Evolutionary conservation across 2,888 invertebrate genomes (phyloP), one percentile per base, ranked within the genome.

Genomic region (Elysia crispata): DNA sequence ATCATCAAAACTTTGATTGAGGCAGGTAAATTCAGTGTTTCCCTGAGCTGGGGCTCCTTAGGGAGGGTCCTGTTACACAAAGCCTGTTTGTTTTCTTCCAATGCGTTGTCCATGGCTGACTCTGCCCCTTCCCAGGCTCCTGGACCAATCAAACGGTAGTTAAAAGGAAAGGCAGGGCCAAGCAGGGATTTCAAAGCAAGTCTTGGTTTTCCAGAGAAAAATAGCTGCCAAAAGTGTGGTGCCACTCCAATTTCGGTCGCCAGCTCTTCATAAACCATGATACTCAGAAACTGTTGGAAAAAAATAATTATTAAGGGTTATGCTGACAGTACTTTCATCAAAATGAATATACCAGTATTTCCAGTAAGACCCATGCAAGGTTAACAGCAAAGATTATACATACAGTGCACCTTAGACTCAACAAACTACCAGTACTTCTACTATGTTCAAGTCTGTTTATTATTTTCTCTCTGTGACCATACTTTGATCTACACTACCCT

Each of bases 81-180:
- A 25, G 66, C 28, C 30, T 66, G 23, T 25, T 25, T 18, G 25
- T 66, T 66, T 66, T 66, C 66, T 25, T 28, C 30, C 5, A 66
- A 5, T 25, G 28, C 66, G 1, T n/a, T 25, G 28, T 66, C 66
- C 23, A 93, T 91, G 30, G 93, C 92, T 3, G 92, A 83, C 64
- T 92, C 85, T 0, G 93, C 93, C 15, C 92, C 92, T 3, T 81
- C 73, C 93, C 93, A 93, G 20, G 86, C 79, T 66, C 92, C 89
- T 13, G 92, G 91, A 0, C 93, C 93, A 57, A 81, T 82, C 23
- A 92, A 85, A 11, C 92, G 86, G 82, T 90, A 92, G 79, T 92
- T 92, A 83, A 91, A 92, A 3, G 92, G 88, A n/a, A 89, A 87
- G 60, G 84, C 85, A 5, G 91, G 88, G 0, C 90, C 92, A 69